Evolutionary conservation across 2,888 invertebrate genomes (phyloP).

Genomic region (Meta bourneti): DNA sequence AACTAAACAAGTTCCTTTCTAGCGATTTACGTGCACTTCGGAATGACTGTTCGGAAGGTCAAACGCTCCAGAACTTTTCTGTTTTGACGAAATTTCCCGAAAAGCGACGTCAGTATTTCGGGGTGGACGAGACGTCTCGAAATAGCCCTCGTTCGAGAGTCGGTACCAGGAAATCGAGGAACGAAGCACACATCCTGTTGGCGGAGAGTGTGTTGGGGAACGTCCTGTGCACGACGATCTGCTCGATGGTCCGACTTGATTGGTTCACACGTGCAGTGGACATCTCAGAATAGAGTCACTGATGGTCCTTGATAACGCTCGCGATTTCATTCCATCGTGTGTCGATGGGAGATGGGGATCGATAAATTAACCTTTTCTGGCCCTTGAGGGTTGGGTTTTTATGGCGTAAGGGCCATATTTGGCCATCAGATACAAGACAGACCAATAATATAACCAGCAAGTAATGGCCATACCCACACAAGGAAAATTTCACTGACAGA

Average conservation of each 20-base stretch:
- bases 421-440: too few relatives aligned
- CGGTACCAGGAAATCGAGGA: slow-evolving; percentile 5
- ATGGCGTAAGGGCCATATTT: too few relatives aligned
- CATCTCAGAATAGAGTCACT: too few relatives aligned
- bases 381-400: too few relatives aligned
- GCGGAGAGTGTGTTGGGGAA: not conserved
- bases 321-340: not conserved
- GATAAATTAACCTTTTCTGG: too few relatives aligned
- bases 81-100: not conserved
- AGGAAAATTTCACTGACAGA: too few relatives aligned
- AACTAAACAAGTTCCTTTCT: not conserved
- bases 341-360: too few relatives aligned
- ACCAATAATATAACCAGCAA: too few relatives aligned
- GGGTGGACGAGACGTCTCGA: not conserved
- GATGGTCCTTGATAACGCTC: not conserved
- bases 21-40: not conserved
- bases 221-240: not conserved
- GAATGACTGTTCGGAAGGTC: not conserved
- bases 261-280: too few relatives aligned
- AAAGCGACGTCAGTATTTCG: not conserved
- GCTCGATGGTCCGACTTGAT: not conserved
- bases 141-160: not conserved
- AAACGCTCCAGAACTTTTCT: not conserved
- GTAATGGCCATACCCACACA: too few relatives aligned
- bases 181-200: slow-evolving; percentile 51